Conservation (phyloP, 1,140 invertebrate genomes). For the Drosophila dunni region DNA sequence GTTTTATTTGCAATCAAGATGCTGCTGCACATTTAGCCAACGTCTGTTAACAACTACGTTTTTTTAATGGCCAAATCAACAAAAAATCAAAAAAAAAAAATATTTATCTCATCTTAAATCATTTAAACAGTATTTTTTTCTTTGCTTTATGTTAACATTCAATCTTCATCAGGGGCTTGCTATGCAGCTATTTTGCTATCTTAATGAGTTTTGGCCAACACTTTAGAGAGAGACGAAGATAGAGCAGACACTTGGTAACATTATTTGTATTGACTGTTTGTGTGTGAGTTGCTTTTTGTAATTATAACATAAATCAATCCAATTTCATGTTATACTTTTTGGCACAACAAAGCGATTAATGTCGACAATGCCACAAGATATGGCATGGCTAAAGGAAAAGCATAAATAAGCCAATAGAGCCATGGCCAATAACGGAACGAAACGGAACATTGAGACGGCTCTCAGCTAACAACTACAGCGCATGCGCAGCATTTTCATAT, state of each 20-base stretch:
- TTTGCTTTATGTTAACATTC: not conserved
- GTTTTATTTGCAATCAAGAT: conserved; percentile 25
- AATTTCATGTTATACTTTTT: conserved; percentile 78
- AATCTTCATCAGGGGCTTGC: not conserved
- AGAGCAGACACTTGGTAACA: conserved; percentile 6
- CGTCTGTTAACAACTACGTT: not conserved
- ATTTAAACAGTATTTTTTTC: not conserved
- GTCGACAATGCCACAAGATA: conserved; percentile 77
- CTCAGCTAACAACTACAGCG: conserved; percentile 35
- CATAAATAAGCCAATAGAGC: conserved; percentile 77
- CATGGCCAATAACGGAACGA: conserved; percentile 74
- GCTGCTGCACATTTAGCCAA: not conserved
- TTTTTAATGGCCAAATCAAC: not conserved
- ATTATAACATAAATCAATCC: conserved; percentile 83
- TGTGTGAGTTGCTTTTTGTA: conserved; percentile 48
- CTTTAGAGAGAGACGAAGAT: conserved; percentile 6
- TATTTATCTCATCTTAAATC: conserved; percentile 5
- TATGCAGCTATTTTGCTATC: conserved; percentile 1
- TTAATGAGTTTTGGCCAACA: conserved; percentile 42
- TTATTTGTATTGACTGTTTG: conserved; percentile 28
- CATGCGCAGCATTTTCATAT: conserved; percentile 57
- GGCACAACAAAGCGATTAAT: conserved; percentile 75
- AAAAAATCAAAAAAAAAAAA: not conserved
- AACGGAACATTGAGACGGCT: conserved; percentile 50
- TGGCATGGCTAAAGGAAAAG: conserved; percentile 79